Evolutionary conservation across 2,888 invertebrate genomes (phyloP).

Genomic region (Ligdia adustata): DNA sequence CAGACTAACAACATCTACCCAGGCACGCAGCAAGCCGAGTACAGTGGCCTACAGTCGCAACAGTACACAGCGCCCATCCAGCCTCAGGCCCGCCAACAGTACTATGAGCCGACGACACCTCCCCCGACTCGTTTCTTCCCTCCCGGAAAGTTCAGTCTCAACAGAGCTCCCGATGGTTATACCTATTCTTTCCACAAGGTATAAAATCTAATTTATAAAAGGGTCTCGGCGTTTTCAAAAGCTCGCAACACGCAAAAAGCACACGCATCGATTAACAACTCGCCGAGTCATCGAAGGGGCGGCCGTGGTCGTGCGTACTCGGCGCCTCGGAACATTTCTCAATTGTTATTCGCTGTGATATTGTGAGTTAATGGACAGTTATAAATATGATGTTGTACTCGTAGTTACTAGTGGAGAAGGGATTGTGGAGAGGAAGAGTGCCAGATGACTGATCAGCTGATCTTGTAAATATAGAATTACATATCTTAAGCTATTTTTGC

Average conservation of each 20-base stretch:
- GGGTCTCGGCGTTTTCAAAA: conserved; percentile 67
- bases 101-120: conserved; percentile 85
- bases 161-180: conserved; percentile 94
- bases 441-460: conserved; percentile 58
- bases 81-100: conserved; percentile 57
- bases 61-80: conserved; percentile 54
- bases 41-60: conserved; percentile 70
- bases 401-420: conserved; percentile 61
- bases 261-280: conserved; percentile 73
- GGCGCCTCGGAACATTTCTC: conserved; percentile 74
- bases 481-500: conserved; percentile 33
- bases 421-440: conserved; percentile 53
- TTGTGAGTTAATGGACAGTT: conserved; percentile 79
- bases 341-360: conserved; percentile 83
- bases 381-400: conserved; percentile 66
- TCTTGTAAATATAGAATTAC: conserved; percentile 77
- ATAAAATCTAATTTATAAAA: conserved; percentile 66
- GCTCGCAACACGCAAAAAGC: conserved; percentile 66
- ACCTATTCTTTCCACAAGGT: conserved; percentile 92
- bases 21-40: conserved; percentile 76
- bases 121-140: conserved; percentile 91
- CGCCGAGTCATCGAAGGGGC: conserved; percentile 73
- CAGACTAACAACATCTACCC: conserved; percentile 77
- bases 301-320: conserved; percentile 52
- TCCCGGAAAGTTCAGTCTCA: conserved; percentile 93